Percentiles rank a stretch among this genome's conserved stretches.
Evolutionary conservation across 2,888 invertebrate species (phyloP).

Genomic region (Archips xylosteana): DNA sequence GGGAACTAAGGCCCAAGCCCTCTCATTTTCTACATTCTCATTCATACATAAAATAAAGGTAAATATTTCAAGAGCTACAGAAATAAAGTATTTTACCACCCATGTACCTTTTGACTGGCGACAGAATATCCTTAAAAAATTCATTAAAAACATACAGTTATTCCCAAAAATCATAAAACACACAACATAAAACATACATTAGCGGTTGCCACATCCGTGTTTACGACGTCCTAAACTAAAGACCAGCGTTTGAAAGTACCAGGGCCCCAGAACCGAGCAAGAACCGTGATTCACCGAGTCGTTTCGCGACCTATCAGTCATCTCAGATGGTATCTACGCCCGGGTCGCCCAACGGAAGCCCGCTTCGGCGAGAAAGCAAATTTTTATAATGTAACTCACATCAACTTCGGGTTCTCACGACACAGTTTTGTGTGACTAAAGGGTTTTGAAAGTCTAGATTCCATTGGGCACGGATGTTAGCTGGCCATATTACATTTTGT

Average conservation of each 20-base stretch:
- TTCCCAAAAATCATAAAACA: slow-evolving; percentile 29
- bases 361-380: slow-evolving; percentile 73
- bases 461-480: slow-evolving; percentile 32
- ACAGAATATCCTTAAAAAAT: not conserved
- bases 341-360: slow-evolving; percentile 75
- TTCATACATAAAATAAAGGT: no score
- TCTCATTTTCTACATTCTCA: no score
- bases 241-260: slow-evolving; percentile 34
- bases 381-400: slow-evolving; percentile 74
- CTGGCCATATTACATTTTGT: not conserved
- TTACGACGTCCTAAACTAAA: slow-evolving; percentile 36
- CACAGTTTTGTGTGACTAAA: slow-evolving; percentile 56
- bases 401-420: slow-evolving; percentile 68
- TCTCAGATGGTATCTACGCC: slow-evolving; percentile 71
- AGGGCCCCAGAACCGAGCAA: slow-evolving; percentile 36
- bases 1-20: no score
- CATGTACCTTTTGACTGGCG: no score
- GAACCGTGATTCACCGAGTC: slow-evolving; percentile 64
- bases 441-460: slow-evolving; percentile 44
- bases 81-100: no score
- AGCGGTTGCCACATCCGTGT: slow-evolving; percentile 42
- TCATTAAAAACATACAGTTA: slow-evolving; percentile 20
- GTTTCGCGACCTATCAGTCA: slow-evolving; percentile 72
- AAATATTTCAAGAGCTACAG: no score
- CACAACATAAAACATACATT: slow-evolving; percentile 23